phyloP scores from a whole-genome alignment of 1,140 invertebrate species.

The Pteromalus puparum region DNA sequence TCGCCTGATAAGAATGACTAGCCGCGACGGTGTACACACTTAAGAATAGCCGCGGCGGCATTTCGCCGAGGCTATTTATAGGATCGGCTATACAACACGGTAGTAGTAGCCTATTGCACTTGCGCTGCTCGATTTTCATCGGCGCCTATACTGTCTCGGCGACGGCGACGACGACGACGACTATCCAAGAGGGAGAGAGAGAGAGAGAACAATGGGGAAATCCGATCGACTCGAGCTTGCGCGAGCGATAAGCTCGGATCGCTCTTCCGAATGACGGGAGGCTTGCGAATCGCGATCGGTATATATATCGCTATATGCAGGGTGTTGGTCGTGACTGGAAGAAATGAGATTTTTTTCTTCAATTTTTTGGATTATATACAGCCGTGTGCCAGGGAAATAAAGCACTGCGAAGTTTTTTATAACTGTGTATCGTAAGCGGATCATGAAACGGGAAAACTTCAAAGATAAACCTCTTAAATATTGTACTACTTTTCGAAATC shows the following conservation, averaged over 20 bases:
- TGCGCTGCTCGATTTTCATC: constrained; percentile 17
- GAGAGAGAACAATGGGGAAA: constrained; percentile 5
- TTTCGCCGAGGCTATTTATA: constrained; percentile 20
- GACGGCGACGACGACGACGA: neutral
- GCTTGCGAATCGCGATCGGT: neutral
- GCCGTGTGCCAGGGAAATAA: no score
- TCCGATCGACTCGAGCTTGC: neutral
- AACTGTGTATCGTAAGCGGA: no score
- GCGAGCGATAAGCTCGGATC: neutral
- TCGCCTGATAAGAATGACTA: constrained; percentile 6
- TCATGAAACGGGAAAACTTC: no score
- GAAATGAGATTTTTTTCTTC: no score
- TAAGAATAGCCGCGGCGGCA: constrained; percentile 3
- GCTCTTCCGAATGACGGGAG: neutral
- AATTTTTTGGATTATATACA: no score
- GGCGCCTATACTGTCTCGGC: neutral
- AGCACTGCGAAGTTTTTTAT: no score
- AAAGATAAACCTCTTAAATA: no score
- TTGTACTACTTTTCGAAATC: no score
- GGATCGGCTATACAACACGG: neutral
- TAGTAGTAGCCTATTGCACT: neutral
- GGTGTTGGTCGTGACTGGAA: no score
- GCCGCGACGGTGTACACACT: neutral
- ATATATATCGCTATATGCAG: no score
- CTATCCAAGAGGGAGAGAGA: neutral